phyloP scores from a whole-genome alignment of 2,113 vertebrate genomes.

The Isurus oxyrinchus region DNA sequence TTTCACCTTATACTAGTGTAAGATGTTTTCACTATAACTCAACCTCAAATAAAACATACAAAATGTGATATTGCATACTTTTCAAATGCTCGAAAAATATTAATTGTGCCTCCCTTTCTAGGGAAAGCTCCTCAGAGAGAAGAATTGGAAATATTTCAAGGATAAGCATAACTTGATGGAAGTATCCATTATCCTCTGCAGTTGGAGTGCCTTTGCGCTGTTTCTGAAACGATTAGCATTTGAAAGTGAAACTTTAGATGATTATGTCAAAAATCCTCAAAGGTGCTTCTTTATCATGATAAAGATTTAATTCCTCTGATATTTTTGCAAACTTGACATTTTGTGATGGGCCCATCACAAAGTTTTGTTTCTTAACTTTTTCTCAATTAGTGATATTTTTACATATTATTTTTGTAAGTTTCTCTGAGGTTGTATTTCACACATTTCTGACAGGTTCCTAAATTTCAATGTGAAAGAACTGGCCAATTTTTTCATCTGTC shows the following conservation, averaged over 20 bases:
- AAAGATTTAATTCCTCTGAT: background rate
- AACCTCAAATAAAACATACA: background rate
- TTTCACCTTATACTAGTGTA: background rate
- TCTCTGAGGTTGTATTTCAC: background rate
- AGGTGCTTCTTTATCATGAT: background rate
- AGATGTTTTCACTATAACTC: background rate
- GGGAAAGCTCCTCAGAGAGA: conserved; percentile 42
- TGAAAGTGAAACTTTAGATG: conserved; percentile 37
- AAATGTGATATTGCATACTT: background rate
- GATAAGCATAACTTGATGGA: conserved; percentile 47
- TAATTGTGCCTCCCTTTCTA: conserved; percentile 32
- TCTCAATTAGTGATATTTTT: background rate
- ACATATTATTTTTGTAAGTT: background rate
- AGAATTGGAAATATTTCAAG: conserved; percentile 45
- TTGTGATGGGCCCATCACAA: background rate
- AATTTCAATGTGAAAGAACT: background rate
- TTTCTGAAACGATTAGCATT: conserved; percentile 41
- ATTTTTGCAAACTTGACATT: background rate
- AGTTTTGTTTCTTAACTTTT: background rate
- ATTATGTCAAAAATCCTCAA: conserved; percentile 23
- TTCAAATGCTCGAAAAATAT: background rate
- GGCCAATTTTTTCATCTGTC: background rate
- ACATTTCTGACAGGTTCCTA: background rate
- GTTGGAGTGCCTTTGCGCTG: conserved; percentile 44
- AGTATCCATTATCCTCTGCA: conserved; percentile 41